phyloP scores from a whole-genome alignment of 2,888 invertebrate species.

The Sussaba pulchella region DNA sequence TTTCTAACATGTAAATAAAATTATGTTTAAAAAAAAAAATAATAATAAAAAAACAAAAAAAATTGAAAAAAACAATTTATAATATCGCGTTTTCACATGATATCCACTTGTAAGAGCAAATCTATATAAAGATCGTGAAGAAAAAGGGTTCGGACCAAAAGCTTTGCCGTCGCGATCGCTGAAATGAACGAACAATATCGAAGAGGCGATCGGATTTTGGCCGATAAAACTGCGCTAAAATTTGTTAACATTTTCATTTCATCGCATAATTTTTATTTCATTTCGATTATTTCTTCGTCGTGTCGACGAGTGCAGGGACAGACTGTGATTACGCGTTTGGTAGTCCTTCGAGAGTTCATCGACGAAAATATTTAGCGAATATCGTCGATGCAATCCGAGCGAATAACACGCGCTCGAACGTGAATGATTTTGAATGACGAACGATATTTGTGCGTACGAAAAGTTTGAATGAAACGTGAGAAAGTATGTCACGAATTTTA shows the following conservation, averaged over 20 bases:
- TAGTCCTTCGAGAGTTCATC: conserved; percentile 80
- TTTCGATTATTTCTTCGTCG: conserved; percentile 66
- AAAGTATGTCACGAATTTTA: conserved; percentile 22
- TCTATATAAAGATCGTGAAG: conserved; percentile 54
- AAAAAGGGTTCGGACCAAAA: conserved; percentile 68
- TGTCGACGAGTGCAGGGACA: conserved; percentile 79
- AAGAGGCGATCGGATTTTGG: conserved; percentile 11
- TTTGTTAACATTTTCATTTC: conserved; percentile 38
- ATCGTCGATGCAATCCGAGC: conserved; percentile 66
- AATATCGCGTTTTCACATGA: conserved; percentile 45
- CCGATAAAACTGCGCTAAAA: conserved; percentile 21
- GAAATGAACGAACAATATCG: conserved; percentile 10
- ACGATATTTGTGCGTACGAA: conserved; percentile 14
- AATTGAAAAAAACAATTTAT: conserved; percentile 16
- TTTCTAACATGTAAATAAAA: conserved; percentile 54
- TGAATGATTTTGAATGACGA: conserved; percentile 48
- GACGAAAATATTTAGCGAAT: conserved; percentile 52
- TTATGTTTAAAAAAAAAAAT: too few species aligned
- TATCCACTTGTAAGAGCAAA: conserved; percentile 48
- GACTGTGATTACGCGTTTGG: conserved; percentile 83
- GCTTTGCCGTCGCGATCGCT: conserved; percentile 44
- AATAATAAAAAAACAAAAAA: conserved; percentile 1
- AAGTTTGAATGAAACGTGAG: conserved; percentile 41
- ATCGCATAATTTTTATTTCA: conserved; percentile 31
- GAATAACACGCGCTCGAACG: conserved; percentile 69